Evolutionary conservation across 2,888 invertebrate genomes (phyloP).

Genomic region (Chaetoderma sp.): DNA sequence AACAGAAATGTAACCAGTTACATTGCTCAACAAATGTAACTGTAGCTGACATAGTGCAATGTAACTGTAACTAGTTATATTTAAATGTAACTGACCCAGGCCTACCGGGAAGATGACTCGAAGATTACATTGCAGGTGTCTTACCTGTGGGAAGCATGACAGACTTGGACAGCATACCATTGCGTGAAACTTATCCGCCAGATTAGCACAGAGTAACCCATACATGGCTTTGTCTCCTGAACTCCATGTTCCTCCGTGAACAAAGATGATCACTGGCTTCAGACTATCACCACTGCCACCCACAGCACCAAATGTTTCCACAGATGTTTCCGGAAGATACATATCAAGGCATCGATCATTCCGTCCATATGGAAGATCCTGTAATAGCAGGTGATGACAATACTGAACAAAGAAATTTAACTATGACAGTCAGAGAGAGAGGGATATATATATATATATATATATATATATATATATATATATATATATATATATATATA

Average conservation of each 20-base stretch:
- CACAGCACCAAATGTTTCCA: no score
- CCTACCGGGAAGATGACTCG: no score
- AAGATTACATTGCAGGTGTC: no score
- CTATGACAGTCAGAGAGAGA: neutral
- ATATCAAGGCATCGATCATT: constrained; percentile 58
- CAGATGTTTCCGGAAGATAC: constrained; percentile 46
- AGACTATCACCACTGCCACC: constrained; percentile 11
- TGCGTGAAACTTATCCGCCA: constrained; percentile 53
- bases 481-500: no score
- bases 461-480: neutral
- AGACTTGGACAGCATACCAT: constrained; percentile 65
- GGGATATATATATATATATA: neutral
- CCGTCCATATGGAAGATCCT: constrained; percentile 61
- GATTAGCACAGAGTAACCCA: constrained; percentile 56
- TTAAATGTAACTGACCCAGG: no score
- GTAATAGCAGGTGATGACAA: constrained; percentile 18
- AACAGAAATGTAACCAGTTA: no score
- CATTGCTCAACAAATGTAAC: no score
- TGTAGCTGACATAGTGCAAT: no score
- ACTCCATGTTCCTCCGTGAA: constrained; percentile 65
- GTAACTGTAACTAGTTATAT: no score
- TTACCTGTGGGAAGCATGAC: constrained; percentile 64
- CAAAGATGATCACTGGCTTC: constrained; percentile 59
- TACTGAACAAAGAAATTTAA: neutral
- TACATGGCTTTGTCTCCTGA: constrained; percentile 64